These are phyloP conservation scores for Platysteira castanea DNA, from an alignment of 2,113 vertebrate genomes.

Conservation along the genomic window DNA sequence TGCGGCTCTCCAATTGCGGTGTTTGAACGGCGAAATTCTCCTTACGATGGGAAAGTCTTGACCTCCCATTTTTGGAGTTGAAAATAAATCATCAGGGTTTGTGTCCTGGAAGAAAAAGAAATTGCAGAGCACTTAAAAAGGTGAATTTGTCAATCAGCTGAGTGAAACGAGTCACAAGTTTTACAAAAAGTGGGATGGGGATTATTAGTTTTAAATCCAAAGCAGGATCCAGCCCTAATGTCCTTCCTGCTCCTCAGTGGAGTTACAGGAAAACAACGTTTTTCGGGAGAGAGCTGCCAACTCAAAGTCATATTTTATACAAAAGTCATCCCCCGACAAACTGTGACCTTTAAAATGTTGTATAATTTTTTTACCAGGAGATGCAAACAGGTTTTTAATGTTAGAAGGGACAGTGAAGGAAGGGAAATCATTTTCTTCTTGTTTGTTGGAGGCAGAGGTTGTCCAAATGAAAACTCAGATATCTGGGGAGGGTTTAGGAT, in stretches of 20 bases:
- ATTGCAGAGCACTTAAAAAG: background rate
- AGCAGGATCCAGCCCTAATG: slow-evolving; percentile 10
- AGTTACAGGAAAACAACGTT: background rate
- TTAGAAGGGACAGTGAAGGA: background rate
- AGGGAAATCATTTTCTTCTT: background rate
- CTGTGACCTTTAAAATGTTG: slow-evolving; percentile 34
- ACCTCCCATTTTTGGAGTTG: background rate
- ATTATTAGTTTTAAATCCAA: background rate
- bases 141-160: background rate
- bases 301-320: slow-evolving; percentile 37
- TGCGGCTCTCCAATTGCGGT: background rate
- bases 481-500: background rate
- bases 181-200: background rate
- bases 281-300: background rate
- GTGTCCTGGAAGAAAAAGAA: background rate
- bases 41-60: background rate
- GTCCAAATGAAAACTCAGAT: background rate
- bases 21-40: background rate
- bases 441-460: background rate
- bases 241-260: background rate
- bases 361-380: background rate
- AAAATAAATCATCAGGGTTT: background rate
- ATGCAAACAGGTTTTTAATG: background rate
- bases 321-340: background rate
- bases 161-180: background rate